Evolutionary conservation across 2,113 vertebrate genomes (phyloP).

Genomic region (Ammodytes dubius): DNA sequence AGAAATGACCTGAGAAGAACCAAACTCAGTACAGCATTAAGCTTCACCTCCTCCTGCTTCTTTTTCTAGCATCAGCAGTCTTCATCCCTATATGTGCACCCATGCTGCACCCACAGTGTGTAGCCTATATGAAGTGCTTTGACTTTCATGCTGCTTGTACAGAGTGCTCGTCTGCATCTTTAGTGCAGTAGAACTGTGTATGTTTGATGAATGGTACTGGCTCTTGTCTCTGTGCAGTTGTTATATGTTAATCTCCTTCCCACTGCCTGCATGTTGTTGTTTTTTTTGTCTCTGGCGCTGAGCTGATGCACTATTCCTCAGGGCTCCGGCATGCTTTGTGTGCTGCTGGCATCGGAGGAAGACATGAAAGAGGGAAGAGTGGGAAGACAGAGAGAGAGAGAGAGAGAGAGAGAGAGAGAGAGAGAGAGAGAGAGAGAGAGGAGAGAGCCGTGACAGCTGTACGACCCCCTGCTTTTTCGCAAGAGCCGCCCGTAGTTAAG

Average conservation of each 20-base stretch:
- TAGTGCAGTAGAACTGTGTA: conserved; percentile 23
- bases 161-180: conserved; percentile 41
- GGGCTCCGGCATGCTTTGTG: conserved; percentile 66
- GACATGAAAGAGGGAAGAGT: not conserved
- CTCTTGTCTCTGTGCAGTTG: conserved; percentile 50
- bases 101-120: not conserved
- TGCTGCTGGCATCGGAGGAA: conserved; percentile 53
- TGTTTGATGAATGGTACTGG: conserved; percentile 61
- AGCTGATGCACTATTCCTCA: conserved; percentile 65
- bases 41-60: not conserved
- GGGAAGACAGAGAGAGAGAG: not conserved
- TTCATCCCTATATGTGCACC: not conserved
- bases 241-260: conserved; percentile 71
- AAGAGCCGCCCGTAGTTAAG: conserved; percentile 39
- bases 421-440: not conserved
- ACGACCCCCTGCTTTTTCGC: conserved; percentile 40
- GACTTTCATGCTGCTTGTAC: conserved; percentile 16
- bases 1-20: not conserved
- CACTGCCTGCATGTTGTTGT: conserved; percentile 36
- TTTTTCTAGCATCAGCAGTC: too few relatives aligned
- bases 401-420: conserved; percentile 22
- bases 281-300: conserved; percentile 39
- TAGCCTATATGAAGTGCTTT: not conserved
- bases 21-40: not conserved
- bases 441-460: conserved; percentile 59